Base-by-base conservation (phyloP, 2,797 vertebrate species). In the Cyprinella venusta region DNA sequence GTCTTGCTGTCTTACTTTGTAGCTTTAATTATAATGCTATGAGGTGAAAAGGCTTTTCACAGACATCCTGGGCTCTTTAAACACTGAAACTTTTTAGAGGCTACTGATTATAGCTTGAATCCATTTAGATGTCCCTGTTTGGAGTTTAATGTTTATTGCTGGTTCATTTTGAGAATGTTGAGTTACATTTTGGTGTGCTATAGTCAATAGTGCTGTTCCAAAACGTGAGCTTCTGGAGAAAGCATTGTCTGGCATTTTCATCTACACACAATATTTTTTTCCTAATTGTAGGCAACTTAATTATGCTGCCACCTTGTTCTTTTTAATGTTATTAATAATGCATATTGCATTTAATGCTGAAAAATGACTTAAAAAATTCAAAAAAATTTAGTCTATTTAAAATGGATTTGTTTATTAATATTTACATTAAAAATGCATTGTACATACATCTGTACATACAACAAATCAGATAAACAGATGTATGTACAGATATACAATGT, bases 21-120 rank as follows among this genome's bases (percentile, higher is more conserved):
- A 26, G 6, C 54, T 72, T 45, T 79, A 36, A 81, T 76, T 69
- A 63, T 30, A 26, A 52, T 71, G 77, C 21, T 59, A 75, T 71
- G 18, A 0, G 52, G 26, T 70, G 79, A 61, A 8, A 26, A 71
- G 26, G 30, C 38, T 59, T 68, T 85, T 85, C n/a, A 30, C 56
- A 48, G 81, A 63, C 9, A 50, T 45, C 8, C 24, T 61, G 52
- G n/a, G 36, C 50, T 69, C 50, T 80, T 70, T 69, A 80, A 24
- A 80, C 63, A 80, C n/a, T 24, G 54, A 68, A 65, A 30, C 65
- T 48, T 65, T 30, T 70, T 13, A 59, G 10, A 70, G 24, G 24
- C 18, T 21, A 18, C 38, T 61, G 24, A 33, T 70, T 45, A 70
- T 52, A 70, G 52, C 52, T 61, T 40, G 30, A 76, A 80, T 85